These are phyloP conservation scores for Mesorhabditis spiculigera DNA, from an alignment of 2,888 invertebrate genomes.

Conservation along the genomic window DNA sequence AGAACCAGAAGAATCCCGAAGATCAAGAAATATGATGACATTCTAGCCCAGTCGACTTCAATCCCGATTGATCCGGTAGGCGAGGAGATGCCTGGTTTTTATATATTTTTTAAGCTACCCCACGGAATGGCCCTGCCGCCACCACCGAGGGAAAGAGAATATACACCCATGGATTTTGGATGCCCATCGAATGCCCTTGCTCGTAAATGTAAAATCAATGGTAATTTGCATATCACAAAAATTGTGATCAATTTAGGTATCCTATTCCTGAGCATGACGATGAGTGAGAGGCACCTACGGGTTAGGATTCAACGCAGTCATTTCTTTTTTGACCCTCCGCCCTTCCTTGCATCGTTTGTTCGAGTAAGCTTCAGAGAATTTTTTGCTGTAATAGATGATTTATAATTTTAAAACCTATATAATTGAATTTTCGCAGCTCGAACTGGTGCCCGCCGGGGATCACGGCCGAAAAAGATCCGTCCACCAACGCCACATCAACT, in stretches of 20 bases:
- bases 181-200: neutral
- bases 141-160: neutral
- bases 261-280: neutral
- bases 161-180: neutral
- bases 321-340: slow-evolving; percentile 4
- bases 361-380: neutral
- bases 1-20: neutral
- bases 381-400: neutral
- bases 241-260: neutral
- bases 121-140: neutral
- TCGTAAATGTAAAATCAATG: neutral
- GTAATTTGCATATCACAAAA: neutral
- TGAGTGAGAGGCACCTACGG: neutral
- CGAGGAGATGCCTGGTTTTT: neutral
- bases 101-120: neutral
- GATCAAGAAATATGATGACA: neutral
- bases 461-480: neutral
- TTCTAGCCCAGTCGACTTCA: neutral
- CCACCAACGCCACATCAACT: neutral
- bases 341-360: neutral
- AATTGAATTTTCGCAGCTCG: neutral
- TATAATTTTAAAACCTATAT: neutral
- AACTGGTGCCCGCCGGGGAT: neutral
- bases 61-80: slow-evolving; percentile 4
- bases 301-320: neutral